Conservation (phyloP, 2,888 invertebrate genomes). For the Melitaea athalia region DNA sequence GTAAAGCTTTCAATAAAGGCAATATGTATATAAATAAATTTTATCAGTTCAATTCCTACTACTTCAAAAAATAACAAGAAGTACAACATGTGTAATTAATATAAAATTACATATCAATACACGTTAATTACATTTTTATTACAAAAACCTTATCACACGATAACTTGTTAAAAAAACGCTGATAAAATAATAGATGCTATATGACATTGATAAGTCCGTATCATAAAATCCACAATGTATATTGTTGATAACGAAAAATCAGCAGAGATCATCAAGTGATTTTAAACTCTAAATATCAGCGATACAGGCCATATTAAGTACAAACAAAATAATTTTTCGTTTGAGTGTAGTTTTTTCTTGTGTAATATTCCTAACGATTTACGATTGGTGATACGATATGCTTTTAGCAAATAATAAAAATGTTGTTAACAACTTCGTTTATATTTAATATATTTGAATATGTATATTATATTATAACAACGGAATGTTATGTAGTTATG, state of each 20-base stretch:
- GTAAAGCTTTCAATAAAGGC: too few relatives aligned
- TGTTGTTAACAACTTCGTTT: conserved; percentile 4
- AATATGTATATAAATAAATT: too few relatives aligned
- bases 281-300: conserved; percentile 8
- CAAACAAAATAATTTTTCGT: not conserved
- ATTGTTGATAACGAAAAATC: conserved; percentile 11
- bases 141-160: conserved; percentile 46
- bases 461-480: not conserved
- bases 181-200: conserved; percentile 50
- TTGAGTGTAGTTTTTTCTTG: not conserved
- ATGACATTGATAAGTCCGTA: conserved; percentile 35
- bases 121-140: conserved; percentile 46
- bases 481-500: not conserved
- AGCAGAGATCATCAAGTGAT: conserved; percentile 8
- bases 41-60: too few relatives aligned
- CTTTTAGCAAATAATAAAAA: conserved; percentile 14
- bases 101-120: conserved; percentile 1
- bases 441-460: conserved; percentile 4
- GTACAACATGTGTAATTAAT: not conserved
- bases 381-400: conserved; percentile 9
- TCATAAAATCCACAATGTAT: conserved; percentile 16
- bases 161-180: conserved; percentile 46
- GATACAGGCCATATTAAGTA: not conserved
- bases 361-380: conserved; percentile 11
- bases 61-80: too few relatives aligned